These are phyloP conservation scores for Perdix hodgsoniae DNA, from an alignment of 2,797 vertebrate genomes.

Conservation along the genomic window DNA sequence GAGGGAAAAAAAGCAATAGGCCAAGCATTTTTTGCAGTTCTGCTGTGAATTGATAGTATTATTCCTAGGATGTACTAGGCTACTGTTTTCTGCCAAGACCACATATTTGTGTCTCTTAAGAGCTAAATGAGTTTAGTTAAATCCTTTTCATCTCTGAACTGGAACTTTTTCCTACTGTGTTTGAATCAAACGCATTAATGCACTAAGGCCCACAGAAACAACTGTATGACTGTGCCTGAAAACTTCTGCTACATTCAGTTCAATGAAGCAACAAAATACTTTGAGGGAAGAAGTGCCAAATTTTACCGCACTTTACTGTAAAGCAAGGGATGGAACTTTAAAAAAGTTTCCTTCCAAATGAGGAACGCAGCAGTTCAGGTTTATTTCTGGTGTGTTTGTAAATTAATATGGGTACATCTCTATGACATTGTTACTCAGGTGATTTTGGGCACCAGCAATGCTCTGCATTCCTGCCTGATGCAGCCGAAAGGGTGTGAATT, in stretches of 20 bases:
- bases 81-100: constrained; percentile 47
- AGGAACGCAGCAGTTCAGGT: background rate
- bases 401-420: background rate
- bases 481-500: too few species aligned
- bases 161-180: constrained; percentile 54
- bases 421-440: too few species aligned
- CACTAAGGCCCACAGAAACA: constrained; percentile 30
- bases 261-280: constrained; percentile 15
- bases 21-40: background rate
- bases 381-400: background rate
- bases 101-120: constrained; percentile 34
- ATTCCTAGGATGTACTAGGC: background rate
- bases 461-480: too few species aligned
- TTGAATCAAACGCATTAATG: constrained; percentile 68
- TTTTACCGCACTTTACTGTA: background rate
- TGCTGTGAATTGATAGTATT: background rate
- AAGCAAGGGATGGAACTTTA: background rate
- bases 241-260: constrained; percentile 35
- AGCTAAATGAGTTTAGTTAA: constrained; percentile 49
- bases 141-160: constrained; percentile 51
- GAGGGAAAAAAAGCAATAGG: background rate
- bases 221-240: background rate
- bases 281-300: background rate
- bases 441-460: too few species aligned
- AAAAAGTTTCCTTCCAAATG: background rate